phyloP scores from a whole-genome alignment of 2,113 vertebrate genomes.

The Callipepla californica region DNA sequence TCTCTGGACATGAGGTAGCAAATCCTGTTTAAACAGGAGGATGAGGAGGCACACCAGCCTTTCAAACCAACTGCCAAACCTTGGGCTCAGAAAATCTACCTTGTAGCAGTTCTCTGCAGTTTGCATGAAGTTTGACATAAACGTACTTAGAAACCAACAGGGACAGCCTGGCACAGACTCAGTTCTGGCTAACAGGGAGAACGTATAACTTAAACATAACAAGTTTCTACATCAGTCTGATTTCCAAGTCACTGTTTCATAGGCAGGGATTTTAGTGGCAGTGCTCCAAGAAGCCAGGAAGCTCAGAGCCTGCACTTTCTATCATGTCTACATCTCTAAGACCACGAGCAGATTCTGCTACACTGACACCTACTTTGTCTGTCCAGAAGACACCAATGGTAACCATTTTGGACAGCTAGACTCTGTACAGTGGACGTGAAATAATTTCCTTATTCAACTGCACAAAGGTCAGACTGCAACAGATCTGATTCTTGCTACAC shows the following conservation, averaged over 20 bases:
- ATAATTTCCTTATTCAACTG: background rate
- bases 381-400: background rate
- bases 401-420: background rate
- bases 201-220: background rate
- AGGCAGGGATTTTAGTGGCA: background rate
- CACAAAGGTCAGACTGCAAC: background rate
- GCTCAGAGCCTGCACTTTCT: background rate
- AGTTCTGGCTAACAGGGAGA: background rate
- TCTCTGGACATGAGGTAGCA: background rate
- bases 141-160: background rate
- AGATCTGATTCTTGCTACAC: background rate
- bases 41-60: background rate
- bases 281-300: background rate
- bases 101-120: background rate
- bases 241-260: background rate
- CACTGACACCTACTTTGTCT: background rate
- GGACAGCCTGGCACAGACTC: background rate
- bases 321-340: background rate
- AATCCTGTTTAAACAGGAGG: background rate
- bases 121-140: background rate
- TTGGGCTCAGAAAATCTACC: background rate
- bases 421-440: background rate
- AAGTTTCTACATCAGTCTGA: background rate
- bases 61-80: background rate
- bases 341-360: background rate